These are phyloP conservation scores for Physella acuta DNA, from an alignment of 1,140 invertebrate genomes.

Conservation along the genomic window DNA sequence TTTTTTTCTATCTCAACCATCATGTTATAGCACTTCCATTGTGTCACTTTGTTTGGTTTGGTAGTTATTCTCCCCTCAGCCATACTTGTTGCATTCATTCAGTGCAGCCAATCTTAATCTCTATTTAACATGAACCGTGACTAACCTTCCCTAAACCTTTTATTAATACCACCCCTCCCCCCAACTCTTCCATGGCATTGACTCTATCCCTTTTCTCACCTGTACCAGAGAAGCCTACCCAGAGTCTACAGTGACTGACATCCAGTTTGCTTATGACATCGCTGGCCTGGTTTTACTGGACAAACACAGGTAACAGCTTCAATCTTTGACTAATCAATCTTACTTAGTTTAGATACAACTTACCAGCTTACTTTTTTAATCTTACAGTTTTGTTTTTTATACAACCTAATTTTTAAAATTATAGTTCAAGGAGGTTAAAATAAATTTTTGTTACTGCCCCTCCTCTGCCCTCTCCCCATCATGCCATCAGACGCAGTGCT, in stretches of 20 bases:
- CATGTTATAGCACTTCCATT: too few relatives aligned
- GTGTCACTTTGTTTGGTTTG: too few relatives aligned
- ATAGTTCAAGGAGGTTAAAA: neutral
- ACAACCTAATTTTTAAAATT: neutral
- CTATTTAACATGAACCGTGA: too few relatives aligned
- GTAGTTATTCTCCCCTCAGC: too few relatives aligned
- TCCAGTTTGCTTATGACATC: slow-evolving; percentile 88
- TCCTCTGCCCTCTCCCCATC: neutral
- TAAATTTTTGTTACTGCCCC: neutral
- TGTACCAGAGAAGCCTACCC: slow-evolving; percentile 79
- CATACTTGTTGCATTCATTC: too few relatives aligned
- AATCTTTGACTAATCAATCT: too few relatives aligned
- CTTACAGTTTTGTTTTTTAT: too few relatives aligned
- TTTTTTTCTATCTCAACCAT: too few relatives aligned
- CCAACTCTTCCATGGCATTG: neutral
- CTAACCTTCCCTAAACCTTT: neutral
- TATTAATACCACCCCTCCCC: neutral
- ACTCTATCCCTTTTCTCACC: neutral
- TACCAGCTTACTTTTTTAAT: too few relatives aligned
- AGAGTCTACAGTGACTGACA: slow-evolving; percentile 79
- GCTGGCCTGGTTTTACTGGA: slow-evolving; percentile 78
- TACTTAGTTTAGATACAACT: too few relatives aligned
- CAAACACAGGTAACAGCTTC: slow-evolving; percentile 70
- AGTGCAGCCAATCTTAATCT: too few relatives aligned
- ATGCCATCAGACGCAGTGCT: slow-evolving; percentile 68